phyloP scores from a whole-genome alignment of 2,113 vertebrate genomes.

The Protobothrops mucrosquamatus region DNA sequence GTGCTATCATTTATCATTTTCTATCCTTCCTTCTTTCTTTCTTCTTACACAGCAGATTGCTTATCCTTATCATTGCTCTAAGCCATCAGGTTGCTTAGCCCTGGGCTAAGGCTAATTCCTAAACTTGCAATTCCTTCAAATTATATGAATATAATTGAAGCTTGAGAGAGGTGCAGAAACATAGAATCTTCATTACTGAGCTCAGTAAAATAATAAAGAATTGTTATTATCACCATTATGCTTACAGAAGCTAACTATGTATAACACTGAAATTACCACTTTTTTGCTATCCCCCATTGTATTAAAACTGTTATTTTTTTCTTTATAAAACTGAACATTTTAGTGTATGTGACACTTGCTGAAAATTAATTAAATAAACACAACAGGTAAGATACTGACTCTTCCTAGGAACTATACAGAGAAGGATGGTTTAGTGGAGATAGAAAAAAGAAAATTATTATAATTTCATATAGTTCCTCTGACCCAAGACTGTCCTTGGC shows the following conservation, averaged over 20 bases:
- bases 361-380: background rate
- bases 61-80: background rate
- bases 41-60: background rate
- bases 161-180: background rate
- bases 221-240: background rate
- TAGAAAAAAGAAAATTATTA: background rate
- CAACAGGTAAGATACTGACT: background rate
- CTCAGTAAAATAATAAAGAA: background rate
- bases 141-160: background rate
- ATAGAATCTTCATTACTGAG: background rate
- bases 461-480: background rate
- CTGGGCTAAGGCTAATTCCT: background rate
- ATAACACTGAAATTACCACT: background rate
- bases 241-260: background rate
- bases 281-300: background rate
- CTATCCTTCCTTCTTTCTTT: background rate
- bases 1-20: background rate
- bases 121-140: background rate
- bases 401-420: background rate
- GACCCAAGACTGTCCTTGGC: background rate
- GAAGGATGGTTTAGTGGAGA: background rate
- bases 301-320: background rate
- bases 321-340: background rate
- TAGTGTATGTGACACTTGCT: background rate
- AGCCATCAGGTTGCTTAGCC: background rate